Evolutionary conservation across 2,888 invertebrate species (phyloP).

Genomic region (Caenorhabditis drosophilae): DNA sequence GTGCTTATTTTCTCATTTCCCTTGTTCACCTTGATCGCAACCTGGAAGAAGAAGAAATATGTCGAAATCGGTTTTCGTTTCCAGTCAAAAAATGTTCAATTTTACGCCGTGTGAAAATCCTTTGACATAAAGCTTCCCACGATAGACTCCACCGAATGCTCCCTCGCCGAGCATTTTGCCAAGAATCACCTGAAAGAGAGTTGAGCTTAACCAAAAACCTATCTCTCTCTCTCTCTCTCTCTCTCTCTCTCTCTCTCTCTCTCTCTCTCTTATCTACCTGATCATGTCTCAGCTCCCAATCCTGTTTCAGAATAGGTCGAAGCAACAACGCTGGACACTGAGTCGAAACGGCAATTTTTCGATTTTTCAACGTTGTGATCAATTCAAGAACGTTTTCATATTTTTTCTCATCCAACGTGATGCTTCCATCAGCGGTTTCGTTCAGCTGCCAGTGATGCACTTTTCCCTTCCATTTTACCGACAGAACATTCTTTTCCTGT

Average conservation of each 20-base stretch:
- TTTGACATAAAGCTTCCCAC: slow-evolving; percentile 34
- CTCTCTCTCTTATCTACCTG: slow-evolving; percentile 10
- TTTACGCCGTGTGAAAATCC: neutral
- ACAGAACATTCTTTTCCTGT: slow-evolving; percentile 11
- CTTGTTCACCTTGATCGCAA: slow-evolving; percentile 55
- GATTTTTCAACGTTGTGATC: slow-evolving; percentile 16
- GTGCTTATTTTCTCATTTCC: slow-evolving; percentile 50
- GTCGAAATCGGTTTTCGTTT: no score
- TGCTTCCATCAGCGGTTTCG: slow-evolving; percentile 17
- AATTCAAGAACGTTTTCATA: slow-evolving; percentile 27
- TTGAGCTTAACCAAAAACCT: no score
- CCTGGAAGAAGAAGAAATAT: slow-evolving; percentile 11
- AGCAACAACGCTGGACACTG: slow-evolving; percentile 43
- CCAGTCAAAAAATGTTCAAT: neutral
- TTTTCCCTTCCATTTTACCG: slow-evolving; percentile 47
- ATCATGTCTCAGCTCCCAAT: slow-evolving; percentile 56
- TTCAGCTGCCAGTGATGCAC: slow-evolving; percentile 40
- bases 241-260: no score
- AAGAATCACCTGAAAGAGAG: slow-evolving; percentile 36
- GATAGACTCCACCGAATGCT: slow-evolving; percentile 55
- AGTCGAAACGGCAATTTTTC: slow-evolving; percentile 34
- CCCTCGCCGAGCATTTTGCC: slow-evolving; percentile 57
- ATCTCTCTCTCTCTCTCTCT: no score
- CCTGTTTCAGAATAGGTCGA: slow-evolving; percentile 48
- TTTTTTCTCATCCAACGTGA: slow-evolving; percentile 21